phyloP scores from a whole-genome alignment of 2,888 invertebrate genomes.

The Keiferia lycopersicella region DNA sequence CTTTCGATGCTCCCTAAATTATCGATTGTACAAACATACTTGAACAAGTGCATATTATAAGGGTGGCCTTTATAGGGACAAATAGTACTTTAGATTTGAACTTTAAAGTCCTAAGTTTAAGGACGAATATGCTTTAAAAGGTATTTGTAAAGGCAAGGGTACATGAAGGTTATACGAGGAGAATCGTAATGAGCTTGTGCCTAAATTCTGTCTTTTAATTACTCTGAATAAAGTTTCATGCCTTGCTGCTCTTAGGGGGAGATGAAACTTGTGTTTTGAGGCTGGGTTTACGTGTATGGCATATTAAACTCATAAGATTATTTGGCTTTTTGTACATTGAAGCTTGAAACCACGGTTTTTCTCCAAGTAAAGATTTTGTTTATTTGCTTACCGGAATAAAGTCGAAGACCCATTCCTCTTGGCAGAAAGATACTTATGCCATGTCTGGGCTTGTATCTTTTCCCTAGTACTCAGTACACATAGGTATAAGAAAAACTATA shows the following conservation, averaged over 20 bases:
- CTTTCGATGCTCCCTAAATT: slow-evolving; percentile 27
- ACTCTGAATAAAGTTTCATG: not conserved
- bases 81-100: not conserved
- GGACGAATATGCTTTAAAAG: not conserved
- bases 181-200: slow-evolving; percentile 52
- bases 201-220: slow-evolving; percentile 45
- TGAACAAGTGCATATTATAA: slow-evolving; percentile 28
- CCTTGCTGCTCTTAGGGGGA: not conserved
- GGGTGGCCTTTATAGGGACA: not conserved
- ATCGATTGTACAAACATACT: slow-evolving; percentile 36
- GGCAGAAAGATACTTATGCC: too few relatives aligned
- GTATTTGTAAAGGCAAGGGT: slow-evolving; percentile 28
- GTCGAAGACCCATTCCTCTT: too few relatives aligned
- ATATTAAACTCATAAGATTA: not conserved
- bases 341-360: too few relatives aligned
- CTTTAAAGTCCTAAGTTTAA: not conserved
- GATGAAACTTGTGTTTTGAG: not conserved
- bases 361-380: too few relatives aligned
- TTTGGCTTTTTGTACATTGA: not conserved
- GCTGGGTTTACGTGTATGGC: not conserved
- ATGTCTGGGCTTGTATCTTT: too few relatives aligned
- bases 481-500: too few relatives aligned
- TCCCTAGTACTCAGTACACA: too few relatives aligned
- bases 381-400: too few relatives aligned
- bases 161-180: slow-evolving; percentile 27